Base-by-base conservation (phyloP, 53 echinoderm and acorn worm genomes). In the Apostichopus leukothele region DNA sequence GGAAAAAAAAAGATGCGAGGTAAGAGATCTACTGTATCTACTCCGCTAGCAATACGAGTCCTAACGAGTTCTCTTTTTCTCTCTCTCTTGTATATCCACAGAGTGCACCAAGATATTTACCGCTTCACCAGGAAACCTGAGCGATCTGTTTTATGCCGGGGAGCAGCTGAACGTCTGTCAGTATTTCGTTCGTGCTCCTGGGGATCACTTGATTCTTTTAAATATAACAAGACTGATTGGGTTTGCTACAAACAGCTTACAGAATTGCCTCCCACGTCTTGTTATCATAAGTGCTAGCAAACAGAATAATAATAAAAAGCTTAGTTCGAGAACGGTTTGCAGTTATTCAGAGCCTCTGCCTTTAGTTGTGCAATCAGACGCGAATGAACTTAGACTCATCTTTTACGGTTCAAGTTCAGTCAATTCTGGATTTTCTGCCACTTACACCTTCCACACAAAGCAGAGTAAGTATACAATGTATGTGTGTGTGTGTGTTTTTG, bases 41-140 rank as follows among this genome's bases (percentile, higher is more conserved):
- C 39, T 39, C 39, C 39, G 39, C 39, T 0, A 39, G 39, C 39
- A 39, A 39, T 39, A 39, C 3, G 39, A 39, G 39, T 39, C 3
- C 39, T 39, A 39, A 39, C 39, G 39, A 39, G 39, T 39, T 39
- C 39, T 39, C 39, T 39, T 86, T 67, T 51, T 60, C 76, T 74
- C 27, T 89, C 7, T 67, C 53, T 78, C 84, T 77, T 12, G 18
- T 60, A 57, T 88, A 74, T 55, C 51, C 84, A 71, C 92, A 95
- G 96, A 96, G 88, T 96, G 96, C 79, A 90, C 92, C 76, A 88
- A 96, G 89, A 92, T 92, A 75, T 96, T 89, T 91, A 90, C 89
- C 50, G 92, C 95, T 57, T 91, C 95, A 26, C 93, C 93, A 50
- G 96, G 96, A 67, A 91, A 88, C 52, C 91, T 96, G 51, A 76